A percentile compares a stretch with the other conserved stretches of the same genome.
Conservation (phyloP, 2,113 vertebrate genomes). For the Monopterus albus region DNA sequence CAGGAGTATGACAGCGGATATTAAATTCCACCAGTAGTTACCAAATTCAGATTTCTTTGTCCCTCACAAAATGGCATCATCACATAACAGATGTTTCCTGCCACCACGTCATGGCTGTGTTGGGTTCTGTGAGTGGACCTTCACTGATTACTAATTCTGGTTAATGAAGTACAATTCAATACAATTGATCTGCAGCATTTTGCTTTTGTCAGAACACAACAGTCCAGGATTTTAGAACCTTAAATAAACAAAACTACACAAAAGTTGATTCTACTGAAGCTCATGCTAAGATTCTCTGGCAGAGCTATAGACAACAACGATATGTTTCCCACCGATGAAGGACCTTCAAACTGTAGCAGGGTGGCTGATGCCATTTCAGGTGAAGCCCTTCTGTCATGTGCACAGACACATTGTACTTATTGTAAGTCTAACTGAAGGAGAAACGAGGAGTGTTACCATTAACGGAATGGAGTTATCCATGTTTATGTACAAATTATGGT, state of each 20-base stretch:
- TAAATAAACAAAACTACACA: too few species aligned
- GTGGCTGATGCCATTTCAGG: not conserved
- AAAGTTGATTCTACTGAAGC: slow-evolving; percentile 13
- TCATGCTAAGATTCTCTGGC: slow-evolving; percentile 15
- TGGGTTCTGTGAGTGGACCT: not conserved
- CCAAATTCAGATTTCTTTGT: slow-evolving; percentile 3
- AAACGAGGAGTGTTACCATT: too few species aligned
- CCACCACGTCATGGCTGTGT: too few species aligned
- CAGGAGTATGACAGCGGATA: slow-evolving; percentile 11
- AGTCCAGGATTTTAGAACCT: not conserved
- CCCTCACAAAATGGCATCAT: not conserved
- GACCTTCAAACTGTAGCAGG: not conserved
- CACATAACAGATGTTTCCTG: too few species aligned
- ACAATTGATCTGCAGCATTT: too few species aligned
- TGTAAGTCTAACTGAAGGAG: too few species aligned
- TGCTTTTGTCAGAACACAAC: not conserved
- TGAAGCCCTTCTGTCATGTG: not conserved
- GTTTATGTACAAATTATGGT: too few species aligned
- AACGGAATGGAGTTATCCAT: too few species aligned
- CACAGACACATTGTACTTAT: not conserved
- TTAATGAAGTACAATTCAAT: not conserved
- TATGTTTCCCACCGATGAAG: not conserved
- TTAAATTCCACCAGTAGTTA: not conserved
- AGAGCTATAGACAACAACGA: slow-evolving; percentile 1
- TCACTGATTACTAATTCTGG: not conserved